phyloP scores from a whole-genome alignment of 2,888 invertebrate genomes.

The Zelleria hepariella region DNA sequence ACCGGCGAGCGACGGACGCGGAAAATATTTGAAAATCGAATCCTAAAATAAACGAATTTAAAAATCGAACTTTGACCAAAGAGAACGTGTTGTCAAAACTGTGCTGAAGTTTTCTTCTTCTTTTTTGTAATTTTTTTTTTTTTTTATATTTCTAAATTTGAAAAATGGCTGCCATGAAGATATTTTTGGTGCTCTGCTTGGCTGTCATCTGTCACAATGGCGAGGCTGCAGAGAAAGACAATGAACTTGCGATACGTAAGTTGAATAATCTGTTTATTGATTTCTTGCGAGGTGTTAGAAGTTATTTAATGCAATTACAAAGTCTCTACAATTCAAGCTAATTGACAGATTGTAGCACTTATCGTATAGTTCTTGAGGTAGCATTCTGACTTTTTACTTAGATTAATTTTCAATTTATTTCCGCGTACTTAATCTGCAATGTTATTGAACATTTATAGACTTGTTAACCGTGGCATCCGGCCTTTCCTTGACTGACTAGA shows the following conservation, averaged over 20 bases:
- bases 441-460: no score
- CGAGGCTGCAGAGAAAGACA: conserved; percentile 48
- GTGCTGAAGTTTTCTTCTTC: not conserved
- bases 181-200: conserved; percentile 45
- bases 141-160: conserved; percentile 3
- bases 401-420: no score
- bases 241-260: conserved; percentile 47
- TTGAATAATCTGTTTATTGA: conserved; percentile 14
- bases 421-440: no score
- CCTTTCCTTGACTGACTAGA: no score
- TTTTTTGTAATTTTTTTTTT: not conserved
- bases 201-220: conserved; percentile 43
- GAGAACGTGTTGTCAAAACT: not conserved
- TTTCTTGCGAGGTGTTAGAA: not conserved
- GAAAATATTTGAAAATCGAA: not conserved
- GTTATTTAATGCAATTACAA: not conserved
- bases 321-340: no score
- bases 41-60: not conserved
- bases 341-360: no score
- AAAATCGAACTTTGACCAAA: not conserved
- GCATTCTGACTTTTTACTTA: no score
- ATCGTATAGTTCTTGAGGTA: no score
- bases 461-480: no score
- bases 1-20: conserved; percentile 31
- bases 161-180: conserved; percentile 49